Base-by-base conservation (phyloP, 1,140 invertebrate species). In the Tigriopus japonicus region DNA sequence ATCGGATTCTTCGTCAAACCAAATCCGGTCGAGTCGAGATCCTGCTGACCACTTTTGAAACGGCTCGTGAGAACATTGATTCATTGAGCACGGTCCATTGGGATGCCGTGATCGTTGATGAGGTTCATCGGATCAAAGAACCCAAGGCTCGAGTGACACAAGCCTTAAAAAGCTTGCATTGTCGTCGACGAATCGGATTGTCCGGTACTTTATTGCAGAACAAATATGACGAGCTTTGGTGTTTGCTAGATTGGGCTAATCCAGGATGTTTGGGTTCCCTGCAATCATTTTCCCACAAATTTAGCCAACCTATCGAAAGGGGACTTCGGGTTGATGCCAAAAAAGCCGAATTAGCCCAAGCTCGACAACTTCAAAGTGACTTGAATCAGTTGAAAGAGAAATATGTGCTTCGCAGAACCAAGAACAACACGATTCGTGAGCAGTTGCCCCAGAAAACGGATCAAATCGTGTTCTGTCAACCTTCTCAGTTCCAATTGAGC, bases 401-500 rank as follows among this genome's bases (percentile, higher is more conserved):
- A 51, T 42, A 17, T 41, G 15, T 74, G 66, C 64, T 74, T 60
- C 66, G 73, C 24, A 66, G 73, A n/a, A 65, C 72, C 28, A 74
- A 74, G 62, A 63, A 67, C 12, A 72, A 73, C 64, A 73, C 74
- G 2, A 69, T 73, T 19, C 24, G 73, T 13, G 42, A 62, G 12
- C 28, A 35, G 9, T 69, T 74, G 14, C 73, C 73, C 7, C 41
- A 59, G 1, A 67, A 67, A 51, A 65, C 64, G 55, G 72, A 74
- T 59, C 56, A 74, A 5, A 55, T 75, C 6, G 72, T 75, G 1
- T 71, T 70, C 63, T 69, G 71, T 12, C 72, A 71, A 9, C 59
- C 74, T 9, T 65, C 67, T 15, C 35, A 53, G 15, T 40, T 66
- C 13, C 73, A 75, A 65, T 52, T 66, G 42, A 63, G 68, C 7